Base-by-base conservation (phyloP, 2,113 vertebrate species). In the Gadus macrocephalus region DNA sequence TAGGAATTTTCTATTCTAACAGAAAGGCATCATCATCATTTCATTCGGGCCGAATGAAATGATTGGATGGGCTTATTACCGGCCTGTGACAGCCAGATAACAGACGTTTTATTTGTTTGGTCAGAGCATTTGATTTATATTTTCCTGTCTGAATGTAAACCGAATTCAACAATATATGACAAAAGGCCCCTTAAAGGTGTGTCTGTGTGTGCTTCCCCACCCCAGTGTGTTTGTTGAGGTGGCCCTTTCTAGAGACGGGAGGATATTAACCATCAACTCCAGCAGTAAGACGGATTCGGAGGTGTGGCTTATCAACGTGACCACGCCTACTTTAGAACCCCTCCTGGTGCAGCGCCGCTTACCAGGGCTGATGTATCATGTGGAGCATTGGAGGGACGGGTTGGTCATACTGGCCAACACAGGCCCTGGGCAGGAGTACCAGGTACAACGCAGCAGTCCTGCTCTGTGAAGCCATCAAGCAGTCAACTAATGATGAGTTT, bases 211-310 rank as follows among this genome's bases (percentile, higher is more conserved):
- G 7, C 27, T 5, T 65, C 14, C 17, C 49, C 64, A 62, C 49
- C 60, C 8, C 22, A 80, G 74, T 65, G 78, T 93, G 86, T 98
- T 98, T 88, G 94, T 98, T 79, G 97, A 97, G 81, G 87, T 99
- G 20, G 83, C 93, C 73, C 86, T 92, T 68, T 94, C 95, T 78
- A 94, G 93, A 87, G 95, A 98, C 68, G 88, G 82, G 65, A 87
- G 77, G 64, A 89, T 95, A 74, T 87, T 99, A 67, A 96, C 93
- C 69, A 92, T 99, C 77, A 98, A 97, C 85, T 94, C 95, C 87
- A 96, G 88, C 89, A 96, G 91, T 88, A 97, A 96, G 85, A 95
- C 82, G 62, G 91, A 92, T 65, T 98, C 97, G 2, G 95, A 99
- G 89, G 96, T 98, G 61, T 91, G 93, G 91, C 68, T 98, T 27